Base-by-base conservation (phyloP, 2,113 vertebrate species). In the Pholis gunnellus region DNA sequence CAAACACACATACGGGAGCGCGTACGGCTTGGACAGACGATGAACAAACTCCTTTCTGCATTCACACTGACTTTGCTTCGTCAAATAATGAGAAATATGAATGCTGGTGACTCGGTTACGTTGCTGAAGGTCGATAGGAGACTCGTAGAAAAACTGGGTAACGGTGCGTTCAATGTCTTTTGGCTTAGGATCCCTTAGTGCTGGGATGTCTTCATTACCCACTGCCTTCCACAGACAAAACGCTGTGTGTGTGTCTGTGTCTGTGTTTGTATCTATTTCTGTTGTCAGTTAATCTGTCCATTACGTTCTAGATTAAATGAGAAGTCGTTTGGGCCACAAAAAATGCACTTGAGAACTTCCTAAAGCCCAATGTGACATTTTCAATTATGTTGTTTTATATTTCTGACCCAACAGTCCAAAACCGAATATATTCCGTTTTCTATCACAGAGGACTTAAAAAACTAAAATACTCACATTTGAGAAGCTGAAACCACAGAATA, bases 1-100 rank as follows among this genome's bases (percentile, higher is more conserved):
- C 22, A 65, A 64, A 69, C 48, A 73, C 22, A 60, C 34, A 69
- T 29, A 56, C 7, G 10, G 36, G 40, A 69, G 52, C 2, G 2
- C 6, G 38, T 17, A 73, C 60, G 71, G 81, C 56, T 6, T 7
- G 34, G 36, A 34, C 68, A 64, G 66, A 67, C n/a, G 31, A 25
- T 9, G 46, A 75, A 17, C 20, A 59, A 63, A 54, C 20, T 42
- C 29, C 29, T 6, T 34, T 11, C 27, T 31, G 5, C 13, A 13
- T n/a, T 61, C n/a, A 3, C 34, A 22, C 25, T 3, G n/a, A 63
- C 44, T 67, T 14, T 22, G 15, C 25, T 52, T 18, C 2, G n/a
- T 14, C 25, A 76, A 29, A 29, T 42, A 42, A 40, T 0, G 10
- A 65, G n/a, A 31, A 17, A 22, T 15, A 15, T 20, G n/a, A 44